Evolutionary conservation across 2,113 vertebrate genomes (phyloP), one percentile per base, ranked within the genome.

Genomic region (Euleptes europaea): DNA sequence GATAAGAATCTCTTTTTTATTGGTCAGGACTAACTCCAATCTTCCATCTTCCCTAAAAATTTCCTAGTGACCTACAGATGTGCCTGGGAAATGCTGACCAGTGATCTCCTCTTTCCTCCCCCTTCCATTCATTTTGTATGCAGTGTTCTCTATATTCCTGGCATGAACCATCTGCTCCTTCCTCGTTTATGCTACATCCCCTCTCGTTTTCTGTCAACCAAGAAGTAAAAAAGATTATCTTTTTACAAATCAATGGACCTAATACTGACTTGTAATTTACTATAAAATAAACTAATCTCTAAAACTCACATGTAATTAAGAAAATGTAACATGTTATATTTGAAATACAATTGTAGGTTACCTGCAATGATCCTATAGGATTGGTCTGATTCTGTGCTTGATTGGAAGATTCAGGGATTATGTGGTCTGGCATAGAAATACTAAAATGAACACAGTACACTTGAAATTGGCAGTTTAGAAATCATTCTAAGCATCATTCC

Each of bases 311-410:
- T 14, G 9, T 38, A 57, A n/a, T n/a, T 60, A 23, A 49, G 42
- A 35, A 38, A 71, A 3, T 63, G 13, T 11, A 21, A 44, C 9
- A 42, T 19, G 44, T 12, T 70, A 26, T 10, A 49, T 26, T 51
- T 42, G 19, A 69, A 82, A 70, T 69, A 14, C 13, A 23, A 10
- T 35, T 63, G 7, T 12, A 77, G 54, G 92, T 90, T 90, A 96
- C 96, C 92, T 96, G 96, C 86, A 96, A 89, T 66, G 92, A 92
- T 63, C 95, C 95, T 84, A 96, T 91, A 72, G 95, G 94, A 89
- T 95, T 96, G 86, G 92, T 88, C 78, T 94, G 95, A 82, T 94
- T 95, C 88, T 93, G 92, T 85, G 95, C 86, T 86, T 94, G 92
- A 86, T 94, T 95, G 44, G 91, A 82, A 89, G 90, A 88, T 71